Evolutionary conservation across 1,140 invertebrate genomes (phyloP).

Genomic region (Macrotrachela quadricornifera): DNA sequence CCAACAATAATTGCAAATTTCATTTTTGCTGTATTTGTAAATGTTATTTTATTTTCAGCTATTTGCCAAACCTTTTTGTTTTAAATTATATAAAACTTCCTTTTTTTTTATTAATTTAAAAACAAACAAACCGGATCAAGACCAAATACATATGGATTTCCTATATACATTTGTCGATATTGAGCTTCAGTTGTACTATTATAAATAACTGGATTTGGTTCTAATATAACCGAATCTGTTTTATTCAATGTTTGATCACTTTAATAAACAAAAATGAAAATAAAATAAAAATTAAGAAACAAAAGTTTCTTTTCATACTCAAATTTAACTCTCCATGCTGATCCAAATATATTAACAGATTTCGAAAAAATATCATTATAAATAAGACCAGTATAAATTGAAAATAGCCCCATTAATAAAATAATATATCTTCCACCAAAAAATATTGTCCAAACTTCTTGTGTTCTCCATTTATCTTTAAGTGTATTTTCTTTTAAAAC

Average conservation of each 20-base stretch:
- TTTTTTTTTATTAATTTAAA: not conserved
- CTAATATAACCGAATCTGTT: not conserved
- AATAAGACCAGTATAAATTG: constrained; percentile 85
- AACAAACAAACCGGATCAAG: not conserved
- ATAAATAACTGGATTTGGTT: not conserved
- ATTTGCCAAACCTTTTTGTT: constrained; percentile 52
- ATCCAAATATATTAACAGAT: constrained; percentile 76
- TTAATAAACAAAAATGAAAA: not conserved
- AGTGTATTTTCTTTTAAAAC: constrained; percentile 34
- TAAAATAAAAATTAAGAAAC: constrained; percentile 1
- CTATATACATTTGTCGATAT: not conserved
- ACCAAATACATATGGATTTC: constrained; percentile 3
- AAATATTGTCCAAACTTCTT: constrained; percentile 63
- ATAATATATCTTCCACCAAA: constrained; percentile 93
- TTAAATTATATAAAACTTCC: not conserved
- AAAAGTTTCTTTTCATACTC: constrained; percentile 2
- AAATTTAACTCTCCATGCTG: constrained; percentile 46
- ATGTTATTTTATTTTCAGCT: constrained; percentile 80
- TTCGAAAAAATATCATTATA: constrained; percentile 96
- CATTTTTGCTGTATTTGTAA: constrained; percentile 95
- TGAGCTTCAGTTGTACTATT: not conserved
- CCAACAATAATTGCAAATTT: constrained; percentile 89
- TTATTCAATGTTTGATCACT: not conserved
- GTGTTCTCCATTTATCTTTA: constrained; percentile 18
- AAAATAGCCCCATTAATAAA: constrained; percentile 88